Evolutionary conservation across 2,113 vertebrate species (phyloP).

Genomic region (Beaufortia kweichowensis): DNA sequence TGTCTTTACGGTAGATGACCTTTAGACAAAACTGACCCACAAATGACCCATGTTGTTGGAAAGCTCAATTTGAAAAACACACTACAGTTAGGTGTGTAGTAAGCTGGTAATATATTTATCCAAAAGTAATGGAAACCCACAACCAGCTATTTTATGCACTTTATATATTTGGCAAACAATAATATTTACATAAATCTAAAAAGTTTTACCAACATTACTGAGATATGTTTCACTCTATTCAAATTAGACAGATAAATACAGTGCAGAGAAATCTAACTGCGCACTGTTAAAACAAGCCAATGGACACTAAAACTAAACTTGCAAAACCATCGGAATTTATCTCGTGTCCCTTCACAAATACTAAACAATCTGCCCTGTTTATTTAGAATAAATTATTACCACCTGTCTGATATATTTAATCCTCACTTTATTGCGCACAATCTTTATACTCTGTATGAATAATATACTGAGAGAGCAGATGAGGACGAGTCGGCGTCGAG

Average conservation of each 20-base stretch:
- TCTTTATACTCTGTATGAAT: background rate
- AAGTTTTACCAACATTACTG: background rate
- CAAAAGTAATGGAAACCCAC: no score
- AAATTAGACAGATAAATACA: background rate
- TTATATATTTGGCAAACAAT: background rate
- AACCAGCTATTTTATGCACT: background rate
- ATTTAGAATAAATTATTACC: background rate
- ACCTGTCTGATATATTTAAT: background rate
- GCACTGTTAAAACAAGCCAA: background rate
- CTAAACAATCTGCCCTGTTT: background rate
- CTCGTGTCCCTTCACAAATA: background rate
- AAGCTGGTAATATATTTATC: no score
- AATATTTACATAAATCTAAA: background rate
- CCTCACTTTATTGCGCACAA: background rate
- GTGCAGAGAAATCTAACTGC: background rate
- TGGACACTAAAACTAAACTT: background rate
- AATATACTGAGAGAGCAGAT: constrained; percentile 14
- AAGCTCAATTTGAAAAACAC: background rate
- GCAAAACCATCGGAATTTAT: background rate
- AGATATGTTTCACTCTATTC: background rate
- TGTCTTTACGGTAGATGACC: background rate
- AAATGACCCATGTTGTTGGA: background rate
- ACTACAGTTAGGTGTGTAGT: background rate
- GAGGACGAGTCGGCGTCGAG: background rate
- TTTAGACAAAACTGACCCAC: constrained; percentile 17